Evolutionary conservation across 2,888 invertebrate species (phyloP).

Genomic region (Arctia plantaginis): DNA sequence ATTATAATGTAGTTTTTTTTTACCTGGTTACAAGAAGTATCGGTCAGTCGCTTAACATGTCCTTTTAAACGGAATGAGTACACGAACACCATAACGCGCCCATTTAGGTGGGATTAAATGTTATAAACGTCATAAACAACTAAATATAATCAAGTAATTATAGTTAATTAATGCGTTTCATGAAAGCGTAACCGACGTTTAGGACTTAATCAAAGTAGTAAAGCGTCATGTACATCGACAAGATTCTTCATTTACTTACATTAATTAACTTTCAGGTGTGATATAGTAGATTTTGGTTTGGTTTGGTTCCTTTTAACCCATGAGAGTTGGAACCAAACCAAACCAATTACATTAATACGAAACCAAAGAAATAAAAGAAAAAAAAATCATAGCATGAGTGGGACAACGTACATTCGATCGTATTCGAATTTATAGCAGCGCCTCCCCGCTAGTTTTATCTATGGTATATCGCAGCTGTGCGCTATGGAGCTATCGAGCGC

Average conservation of each 20-base stretch:
- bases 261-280: neutral
- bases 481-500: constrained; percentile 80
- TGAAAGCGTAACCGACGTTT: neutral
- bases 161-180: too few species aligned
- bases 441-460: constrained; percentile 83
- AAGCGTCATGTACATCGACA: neutral
- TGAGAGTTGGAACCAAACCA: neutral
- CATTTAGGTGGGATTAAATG: too few species aligned
- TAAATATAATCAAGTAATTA: too few species aligned
- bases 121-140: too few species aligned
- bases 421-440: constrained; percentile 74
- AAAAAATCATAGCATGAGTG: constrained; percentile 50
- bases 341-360: neutral
- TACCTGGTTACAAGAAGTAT: too few species aligned
- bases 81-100: too few species aligned
- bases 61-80: too few species aligned
- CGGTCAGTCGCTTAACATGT: too few species aligned
- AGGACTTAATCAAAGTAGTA: neutral
- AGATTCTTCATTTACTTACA: neutral
- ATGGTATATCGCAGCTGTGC: constrained; percentile 70
- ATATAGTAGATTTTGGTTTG: neutral
- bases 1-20: too few species aligned
- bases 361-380: constrained; percentile 11
- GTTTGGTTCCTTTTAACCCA: too few species aligned
- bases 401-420: constrained; percentile 53